Evolutionary conservation across 2,888 invertebrate genomes (phyloP).

Genomic region (Kryphioiulus occultus): DNA sequence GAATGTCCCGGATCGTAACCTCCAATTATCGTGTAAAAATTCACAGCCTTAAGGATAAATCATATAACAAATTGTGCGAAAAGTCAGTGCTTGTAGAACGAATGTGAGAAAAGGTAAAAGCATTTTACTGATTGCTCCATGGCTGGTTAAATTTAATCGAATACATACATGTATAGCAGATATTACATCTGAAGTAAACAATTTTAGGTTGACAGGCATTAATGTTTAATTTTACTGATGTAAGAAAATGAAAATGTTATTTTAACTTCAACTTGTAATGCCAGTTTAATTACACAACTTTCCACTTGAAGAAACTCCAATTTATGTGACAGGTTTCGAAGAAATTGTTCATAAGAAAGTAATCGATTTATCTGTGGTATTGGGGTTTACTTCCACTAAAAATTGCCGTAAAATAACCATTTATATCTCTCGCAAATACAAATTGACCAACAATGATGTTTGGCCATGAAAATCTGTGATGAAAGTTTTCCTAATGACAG

Average conservation of each 20-base stretch:
- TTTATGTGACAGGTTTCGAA: background rate
- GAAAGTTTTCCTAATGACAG: background rate
- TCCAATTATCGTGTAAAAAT: background rate
- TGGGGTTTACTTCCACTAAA: background rate
- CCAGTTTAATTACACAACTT: background rate
- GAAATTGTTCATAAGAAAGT: background rate
- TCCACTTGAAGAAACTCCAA: background rate
- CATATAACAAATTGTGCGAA: background rate
- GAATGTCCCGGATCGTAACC: background rate
- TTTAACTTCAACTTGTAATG: background rate
- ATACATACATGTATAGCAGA: too few species aligned
- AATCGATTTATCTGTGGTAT: background rate
- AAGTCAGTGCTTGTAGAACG: background rate
- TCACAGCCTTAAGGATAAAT: background rate
- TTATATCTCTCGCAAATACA: background rate
- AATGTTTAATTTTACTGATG: background rate
- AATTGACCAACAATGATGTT: background rate
- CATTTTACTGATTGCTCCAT: background rate
- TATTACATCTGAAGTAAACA: background rate
- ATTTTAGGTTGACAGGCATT: background rate
- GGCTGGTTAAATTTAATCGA: too few species aligned
- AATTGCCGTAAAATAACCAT: background rate
- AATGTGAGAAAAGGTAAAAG: background rate
- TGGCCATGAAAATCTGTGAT: background rate
- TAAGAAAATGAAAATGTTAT: background rate